Evolutionary conservation across 2,888 invertebrate genomes (phyloP).

Genomic region (Saturnia pavonia): DNA sequence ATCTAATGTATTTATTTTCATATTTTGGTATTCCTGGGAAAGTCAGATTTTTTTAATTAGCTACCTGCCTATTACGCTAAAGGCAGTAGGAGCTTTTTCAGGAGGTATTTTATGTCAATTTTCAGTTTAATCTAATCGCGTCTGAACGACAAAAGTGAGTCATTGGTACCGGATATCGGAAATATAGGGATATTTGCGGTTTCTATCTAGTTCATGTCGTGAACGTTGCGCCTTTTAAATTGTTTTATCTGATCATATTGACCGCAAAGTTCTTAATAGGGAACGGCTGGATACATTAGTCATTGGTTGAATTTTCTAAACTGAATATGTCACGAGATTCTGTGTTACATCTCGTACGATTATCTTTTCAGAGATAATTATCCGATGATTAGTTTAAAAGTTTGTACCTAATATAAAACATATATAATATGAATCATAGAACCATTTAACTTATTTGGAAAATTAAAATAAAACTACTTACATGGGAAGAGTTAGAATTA

Average conservation of each 20-base stretch:
- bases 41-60: background rate
- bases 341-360: background rate
- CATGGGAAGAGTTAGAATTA: no score
- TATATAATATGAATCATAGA: no score
- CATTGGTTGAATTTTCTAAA: slow-evolving; percentile 17
- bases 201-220: slow-evolving; percentile 23
- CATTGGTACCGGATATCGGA: slow-evolving; percentile 19
- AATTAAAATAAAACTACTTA: no score
- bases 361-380: background rate
- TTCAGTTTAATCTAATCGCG: background rate
- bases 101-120: background rate
- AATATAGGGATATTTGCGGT: slow-evolving; percentile 22
- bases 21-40: background rate
- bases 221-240: slow-evolving; percentile 27
- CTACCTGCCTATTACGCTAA: background rate
- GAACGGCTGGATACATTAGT: slow-evolving; percentile 6
- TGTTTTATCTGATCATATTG: slow-evolving; percentile 19
- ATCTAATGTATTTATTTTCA: background rate
- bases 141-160: slow-evolving; percentile 4
- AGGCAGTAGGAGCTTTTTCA: background rate
- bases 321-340: background rate
- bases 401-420: no score
- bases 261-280: slow-evolving; percentile 22
- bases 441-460: no score
- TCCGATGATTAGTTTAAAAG: no score